Evolutionary conservation across 2,888 invertebrate species (phyloP).

Genomic region (Dilophus febrilis): DNA sequence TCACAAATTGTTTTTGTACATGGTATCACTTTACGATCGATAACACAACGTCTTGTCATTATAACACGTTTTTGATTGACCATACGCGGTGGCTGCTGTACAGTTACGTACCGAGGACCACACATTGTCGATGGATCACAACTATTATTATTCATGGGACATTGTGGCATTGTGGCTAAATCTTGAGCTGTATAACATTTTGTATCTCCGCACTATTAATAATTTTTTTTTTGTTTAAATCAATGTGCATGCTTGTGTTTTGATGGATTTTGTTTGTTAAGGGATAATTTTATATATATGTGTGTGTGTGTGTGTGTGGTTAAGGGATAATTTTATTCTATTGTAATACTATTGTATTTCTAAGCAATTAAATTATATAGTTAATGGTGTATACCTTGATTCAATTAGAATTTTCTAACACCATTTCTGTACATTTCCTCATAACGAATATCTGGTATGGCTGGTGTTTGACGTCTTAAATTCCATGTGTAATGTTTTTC

Average conservation of each 20-base stretch:
- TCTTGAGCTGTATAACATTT: slow-evolving; percentile 23
- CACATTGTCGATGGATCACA: slow-evolving; percentile 17
- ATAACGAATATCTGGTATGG: slow-evolving; percentile 3
- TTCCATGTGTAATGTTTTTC: slow-evolving; percentile 5
- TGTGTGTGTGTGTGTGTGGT: too few species aligned
- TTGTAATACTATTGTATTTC: too few species aligned
- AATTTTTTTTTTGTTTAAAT: too few species aligned
- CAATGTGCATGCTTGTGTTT: too few species aligned
- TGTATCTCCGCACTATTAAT: slow-evolving; percentile 17
- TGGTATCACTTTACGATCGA: slow-evolving; percentile 20
- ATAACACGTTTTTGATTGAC: slow-evolving; percentile 25
- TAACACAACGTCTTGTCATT: slow-evolving; percentile 11
- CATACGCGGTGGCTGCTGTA: slow-evolving; percentile 24
- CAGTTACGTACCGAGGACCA: slow-evolving; percentile 22
- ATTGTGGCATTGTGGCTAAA: slow-evolving; percentile 23
- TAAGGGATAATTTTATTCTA: too few species aligned
- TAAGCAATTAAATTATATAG: too few species aligned
- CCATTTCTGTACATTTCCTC: slow-evolving; percentile 8
- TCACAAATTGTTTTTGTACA: slow-evolving; percentile 20
- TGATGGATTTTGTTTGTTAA: too few species aligned
- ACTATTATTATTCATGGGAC: slow-evolving; percentile 21
- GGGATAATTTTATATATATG: too few species aligned
- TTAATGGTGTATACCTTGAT: too few species aligned
- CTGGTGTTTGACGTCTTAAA: slow-evolving; percentile 5
- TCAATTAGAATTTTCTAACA: too few species aligned